Conservation (phyloP, 53 echinoderm and acorn worm species). For the Glandiceps talaboti region DNA sequence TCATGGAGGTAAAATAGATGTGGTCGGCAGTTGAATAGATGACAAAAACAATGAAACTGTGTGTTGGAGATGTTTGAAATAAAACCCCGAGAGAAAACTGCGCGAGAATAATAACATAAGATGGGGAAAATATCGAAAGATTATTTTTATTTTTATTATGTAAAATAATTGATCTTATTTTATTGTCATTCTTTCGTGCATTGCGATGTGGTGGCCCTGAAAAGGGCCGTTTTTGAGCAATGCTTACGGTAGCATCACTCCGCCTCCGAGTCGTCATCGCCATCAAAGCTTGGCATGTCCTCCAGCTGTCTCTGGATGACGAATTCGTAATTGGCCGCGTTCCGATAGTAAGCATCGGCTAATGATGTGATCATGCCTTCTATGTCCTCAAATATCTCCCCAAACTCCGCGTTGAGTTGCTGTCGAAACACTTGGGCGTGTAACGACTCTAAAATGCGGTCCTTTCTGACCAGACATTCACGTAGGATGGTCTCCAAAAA, state of each 20-base stretch:
- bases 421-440: background rate
- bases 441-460: background rate
- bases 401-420: background rate
- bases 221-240: background rate
- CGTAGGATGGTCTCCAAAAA: background rate
- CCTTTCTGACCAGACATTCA: background rate
- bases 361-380: background rate
- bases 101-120: background rate
- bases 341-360: background rate
- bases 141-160: background rate
- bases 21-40: no score
- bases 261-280: background rate
- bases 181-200: background rate
- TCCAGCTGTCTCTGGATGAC: background rate
- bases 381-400: background rate
- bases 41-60: no score
- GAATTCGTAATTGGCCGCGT: background rate
- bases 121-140: background rate
- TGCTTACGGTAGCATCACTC: background rate
- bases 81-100: background rate
- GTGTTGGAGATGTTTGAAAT: background rate
- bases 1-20: no score
- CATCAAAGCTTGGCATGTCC: background rate
- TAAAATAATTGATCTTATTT: no score
- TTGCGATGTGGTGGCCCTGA: background rate